A percentile compares a stretch with the other conserved stretches of the same genome.
Evolutionary conservation across 2,797 vertebrate genomes (phyloP).

Genomic region (Peromyscus melanophrys): DNA sequence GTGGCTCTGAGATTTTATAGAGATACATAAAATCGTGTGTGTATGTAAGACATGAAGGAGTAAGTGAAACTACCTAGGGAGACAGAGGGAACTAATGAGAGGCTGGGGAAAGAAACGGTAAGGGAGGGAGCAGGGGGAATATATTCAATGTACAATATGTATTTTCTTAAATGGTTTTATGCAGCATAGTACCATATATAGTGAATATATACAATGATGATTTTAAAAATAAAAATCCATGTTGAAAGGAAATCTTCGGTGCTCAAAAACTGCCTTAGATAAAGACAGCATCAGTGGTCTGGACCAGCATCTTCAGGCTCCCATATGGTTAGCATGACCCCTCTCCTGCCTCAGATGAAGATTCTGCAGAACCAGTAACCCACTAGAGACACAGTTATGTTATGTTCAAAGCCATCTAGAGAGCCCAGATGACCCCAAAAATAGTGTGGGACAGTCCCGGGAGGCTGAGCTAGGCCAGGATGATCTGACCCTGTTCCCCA

Average conservation of each 20-base stretch:
- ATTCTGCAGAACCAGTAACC: neutral
- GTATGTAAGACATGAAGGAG: neutral
- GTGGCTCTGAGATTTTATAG: neutral
- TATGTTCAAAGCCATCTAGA: neutral
- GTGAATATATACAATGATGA: neutral
- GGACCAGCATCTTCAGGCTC: neutral
- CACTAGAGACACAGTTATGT: neutral
- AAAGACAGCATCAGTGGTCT: neutral
- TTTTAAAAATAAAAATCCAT: conserved; percentile 10
- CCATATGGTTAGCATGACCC: neutral
- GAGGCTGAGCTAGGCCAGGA: too few species aligned
- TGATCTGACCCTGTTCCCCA: accelerated
- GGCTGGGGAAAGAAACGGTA: neutral
- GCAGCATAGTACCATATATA: neutral
- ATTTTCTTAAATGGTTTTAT: neutral
- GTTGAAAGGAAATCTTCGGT: neutral
- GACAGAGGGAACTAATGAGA: neutral
- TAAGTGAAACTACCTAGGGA: neutral
- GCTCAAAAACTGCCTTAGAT: neutral
- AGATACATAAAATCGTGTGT: neutral
- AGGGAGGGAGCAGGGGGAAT: neutral
- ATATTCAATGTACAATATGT: neutral
- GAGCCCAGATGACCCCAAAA: neutral
- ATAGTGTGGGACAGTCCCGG: accelerated
- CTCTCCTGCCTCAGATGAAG: neutral